Evolutionary conservation across 2,888 invertebrate genomes (phyloP).

Genomic region (Stenodera caucasica): DNA sequence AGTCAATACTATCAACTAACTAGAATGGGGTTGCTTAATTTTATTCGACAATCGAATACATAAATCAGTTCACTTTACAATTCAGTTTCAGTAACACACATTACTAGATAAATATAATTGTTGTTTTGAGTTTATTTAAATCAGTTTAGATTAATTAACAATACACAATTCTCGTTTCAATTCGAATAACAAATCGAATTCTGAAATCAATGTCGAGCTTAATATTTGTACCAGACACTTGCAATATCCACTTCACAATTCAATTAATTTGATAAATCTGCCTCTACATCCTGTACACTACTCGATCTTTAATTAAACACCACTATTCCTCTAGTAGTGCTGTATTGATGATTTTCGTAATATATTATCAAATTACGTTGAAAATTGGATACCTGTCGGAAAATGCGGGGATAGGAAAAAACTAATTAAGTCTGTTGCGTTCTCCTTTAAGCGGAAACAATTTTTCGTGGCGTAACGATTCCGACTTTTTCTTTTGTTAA

Average conservation of each 20-base stretch:
- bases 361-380: neutral
- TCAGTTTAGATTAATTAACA: neutral
- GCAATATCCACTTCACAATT: conserved; percentile 32
- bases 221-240: conserved; percentile 23
- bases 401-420: neutral
- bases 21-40: neutral
- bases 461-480: conserved; percentile 2
- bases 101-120: conserved; percentile 5
- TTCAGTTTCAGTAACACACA: neutral
- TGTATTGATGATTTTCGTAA: neutral
- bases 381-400: neutral
- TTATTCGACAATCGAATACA: neutral
- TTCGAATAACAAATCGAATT: neutral
- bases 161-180: neutral
- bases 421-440: conserved; percentile 6
- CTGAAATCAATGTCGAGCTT: too few species aligned
- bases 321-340: neutral
- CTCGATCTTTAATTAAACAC: conserved; percentile 28
- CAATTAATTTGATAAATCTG: conserved; percentile 31
- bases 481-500: conserved; percentile 1
- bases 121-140: neutral
- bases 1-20: neutral
- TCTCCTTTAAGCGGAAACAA: neutral
- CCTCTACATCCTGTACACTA: conserved; percentile 14
- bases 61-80: conserved; percentile 3